Conservation (phyloP, 2,888 invertebrate genomes). For the Trimorus sp. region DNA sequence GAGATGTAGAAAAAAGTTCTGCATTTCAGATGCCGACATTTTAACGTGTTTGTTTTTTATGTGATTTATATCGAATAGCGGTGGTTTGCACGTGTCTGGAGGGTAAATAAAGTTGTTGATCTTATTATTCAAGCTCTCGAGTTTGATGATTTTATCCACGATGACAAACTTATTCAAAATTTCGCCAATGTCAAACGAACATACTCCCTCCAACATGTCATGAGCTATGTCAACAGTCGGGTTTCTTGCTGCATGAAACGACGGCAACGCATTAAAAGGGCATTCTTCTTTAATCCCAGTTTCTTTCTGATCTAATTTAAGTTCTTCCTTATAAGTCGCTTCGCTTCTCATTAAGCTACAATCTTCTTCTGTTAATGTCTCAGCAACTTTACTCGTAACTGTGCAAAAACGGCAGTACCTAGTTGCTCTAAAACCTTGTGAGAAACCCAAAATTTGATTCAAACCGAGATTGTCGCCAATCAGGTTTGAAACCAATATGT, state of each 20-base stretch:
- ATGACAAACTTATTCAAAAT: conserved; percentile 2
- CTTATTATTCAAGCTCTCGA: conserved; percentile 38
- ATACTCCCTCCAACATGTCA: conserved; percentile 61
- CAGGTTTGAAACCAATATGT: conserved; percentile 4
- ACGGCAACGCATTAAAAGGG: conserved; percentile 49
- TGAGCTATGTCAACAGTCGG: conserved; percentile 65
- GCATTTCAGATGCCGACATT: conserved; percentile 59
- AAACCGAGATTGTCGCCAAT: conserved; percentile 27
- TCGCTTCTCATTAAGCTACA: neutral
- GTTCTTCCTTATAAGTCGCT: neutral
- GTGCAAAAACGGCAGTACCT: conserved; percentile 35
- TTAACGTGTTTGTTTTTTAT: conserved; percentile 49
- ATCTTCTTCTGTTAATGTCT: conserved; percentile 17
- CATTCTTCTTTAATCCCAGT: conserved; percentile 1
- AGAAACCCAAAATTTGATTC: conserved; percentile 3
- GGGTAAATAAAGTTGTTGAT: conserved; percentile 47
- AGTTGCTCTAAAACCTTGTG: conserved; percentile 11
- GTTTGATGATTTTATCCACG: conserved; percentile 29
- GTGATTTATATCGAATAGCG: conserved; percentile 42
- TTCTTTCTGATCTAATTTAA: neutral
- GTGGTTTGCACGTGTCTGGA: conserved; percentile 47
- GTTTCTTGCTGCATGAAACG: conserved; percentile 57
- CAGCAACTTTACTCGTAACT: conserved; percentile 28
- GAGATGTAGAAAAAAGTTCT: conserved; percentile 48
- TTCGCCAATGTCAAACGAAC: conserved; percentile 49